phyloP scores from a whole-genome alignment of 2,113 vertebrate species.

The Cyphomyrus plagiostoma region DNA sequence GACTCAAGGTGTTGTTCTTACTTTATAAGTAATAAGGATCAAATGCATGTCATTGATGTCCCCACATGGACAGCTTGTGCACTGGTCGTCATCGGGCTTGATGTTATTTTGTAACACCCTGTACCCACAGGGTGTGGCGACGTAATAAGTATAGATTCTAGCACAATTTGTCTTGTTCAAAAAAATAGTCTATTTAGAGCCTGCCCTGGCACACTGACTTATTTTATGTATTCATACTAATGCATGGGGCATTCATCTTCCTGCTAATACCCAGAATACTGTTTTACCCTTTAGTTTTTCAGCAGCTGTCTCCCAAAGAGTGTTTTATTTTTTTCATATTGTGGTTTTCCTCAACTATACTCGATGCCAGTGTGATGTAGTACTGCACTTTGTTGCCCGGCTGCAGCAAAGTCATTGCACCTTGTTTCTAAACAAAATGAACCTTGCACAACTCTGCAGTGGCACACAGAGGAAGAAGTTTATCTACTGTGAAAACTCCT shows the following conservation, averaged over 20 bases:
- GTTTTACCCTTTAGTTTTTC: neutral
- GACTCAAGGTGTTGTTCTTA: neutral
- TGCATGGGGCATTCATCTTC: neutral
- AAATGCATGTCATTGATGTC: neutral
- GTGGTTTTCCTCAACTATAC: neutral
- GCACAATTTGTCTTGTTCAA: neutral
- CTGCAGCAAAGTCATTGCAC: neutral
- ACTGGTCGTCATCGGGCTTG: neutral
- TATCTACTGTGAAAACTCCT: neutral
- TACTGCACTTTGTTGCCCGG: neutral
- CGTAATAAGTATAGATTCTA: neutral
- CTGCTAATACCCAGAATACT: neutral
- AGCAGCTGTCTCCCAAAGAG: neutral
- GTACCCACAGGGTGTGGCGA: neutral
- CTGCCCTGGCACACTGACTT: neutral
- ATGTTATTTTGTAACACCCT: neutral
- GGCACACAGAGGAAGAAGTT: neutral
- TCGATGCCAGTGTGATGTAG: neutral
- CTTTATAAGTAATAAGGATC: neutral
- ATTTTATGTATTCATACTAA: slow-evolving; percentile 2
- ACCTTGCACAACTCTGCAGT: neutral
- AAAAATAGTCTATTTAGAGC: neutral
- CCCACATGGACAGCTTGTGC: neutral
- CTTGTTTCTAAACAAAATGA: neutral
- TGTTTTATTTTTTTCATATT: neutral